Evolutionary conservation across 2,113 vertebrate genomes (phyloP).

Genomic region (Hepsetus odoe): DNA sequence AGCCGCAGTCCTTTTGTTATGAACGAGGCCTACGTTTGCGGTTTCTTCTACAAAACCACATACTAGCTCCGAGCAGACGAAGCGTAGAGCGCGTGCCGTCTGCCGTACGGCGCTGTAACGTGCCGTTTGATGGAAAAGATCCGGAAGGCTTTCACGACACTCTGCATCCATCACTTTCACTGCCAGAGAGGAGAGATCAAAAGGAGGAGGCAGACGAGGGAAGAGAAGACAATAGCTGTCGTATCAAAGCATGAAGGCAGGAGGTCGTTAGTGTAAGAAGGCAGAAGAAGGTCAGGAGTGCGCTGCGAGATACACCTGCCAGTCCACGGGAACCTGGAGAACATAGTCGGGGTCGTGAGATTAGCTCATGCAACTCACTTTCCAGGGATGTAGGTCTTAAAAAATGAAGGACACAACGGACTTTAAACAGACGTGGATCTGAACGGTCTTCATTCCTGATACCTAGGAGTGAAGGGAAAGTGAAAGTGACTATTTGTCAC

Average conservation of each 20-base stretch:
- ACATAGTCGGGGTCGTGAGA: neutral
- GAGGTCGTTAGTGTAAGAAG: slow-evolving; percentile 18
- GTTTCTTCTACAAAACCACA: neutral
- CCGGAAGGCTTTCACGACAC: slow-evolving; percentile 3
- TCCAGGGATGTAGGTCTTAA: neutral
- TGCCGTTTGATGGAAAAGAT: slow-evolving; percentile 25
- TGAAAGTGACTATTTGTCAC: too few species aligned
- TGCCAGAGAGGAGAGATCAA: slow-evolving; percentile 17
- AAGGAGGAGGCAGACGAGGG: neutral
- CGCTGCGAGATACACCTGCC: neutral
- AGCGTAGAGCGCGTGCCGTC: neutral
- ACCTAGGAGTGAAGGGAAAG: too few species aligned
- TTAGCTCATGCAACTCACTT: neutral
- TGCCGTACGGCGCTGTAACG: slow-evolving; percentile 1
- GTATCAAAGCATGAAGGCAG: neutral
- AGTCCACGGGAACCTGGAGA: neutral
- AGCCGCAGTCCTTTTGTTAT: neutral
- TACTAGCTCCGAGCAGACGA: neutral
- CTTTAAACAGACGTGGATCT: neutral
- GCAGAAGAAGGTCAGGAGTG: slow-evolving; percentile 14
- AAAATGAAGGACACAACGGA: neutral
- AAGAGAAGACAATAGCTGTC: neutral
- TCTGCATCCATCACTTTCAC: slow-evolving; percentile 24
- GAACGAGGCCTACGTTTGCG: neutral
- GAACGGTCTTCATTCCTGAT: too few species aligned